phyloP scores from a whole-genome alignment of 2,888 invertebrate species.

The Macropis europaea region DNA sequence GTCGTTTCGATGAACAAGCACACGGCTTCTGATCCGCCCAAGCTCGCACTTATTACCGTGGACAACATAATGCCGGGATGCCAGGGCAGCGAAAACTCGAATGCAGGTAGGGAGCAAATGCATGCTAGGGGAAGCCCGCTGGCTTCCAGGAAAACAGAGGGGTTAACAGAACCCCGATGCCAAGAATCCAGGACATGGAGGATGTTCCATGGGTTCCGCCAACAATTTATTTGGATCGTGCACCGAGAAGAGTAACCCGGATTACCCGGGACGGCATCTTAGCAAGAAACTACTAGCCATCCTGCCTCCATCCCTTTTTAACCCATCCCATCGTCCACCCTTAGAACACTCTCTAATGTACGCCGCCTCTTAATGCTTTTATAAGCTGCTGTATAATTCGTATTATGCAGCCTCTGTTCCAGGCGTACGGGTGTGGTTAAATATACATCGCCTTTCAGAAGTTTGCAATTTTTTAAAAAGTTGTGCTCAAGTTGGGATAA shows the following conservation, averaged over 20 bases:
- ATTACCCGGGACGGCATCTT: constrained; percentile 41
- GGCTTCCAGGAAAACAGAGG: background rate
- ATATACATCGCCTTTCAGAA: constrained; percentile 55
- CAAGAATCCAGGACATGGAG: constrained; percentile 42
- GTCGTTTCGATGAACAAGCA: constrained; percentile 17
- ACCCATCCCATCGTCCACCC: background rate
- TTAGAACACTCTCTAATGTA: constrained; percentile 13
- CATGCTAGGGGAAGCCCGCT: background rate
- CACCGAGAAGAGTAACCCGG: constrained; percentile 22
- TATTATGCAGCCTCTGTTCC: constrained; percentile 28
- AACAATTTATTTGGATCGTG: constrained; percentile 55
- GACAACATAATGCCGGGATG: constrained; percentile 40
- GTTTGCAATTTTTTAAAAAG: no score
- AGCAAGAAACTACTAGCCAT: constrained; percentile 17
- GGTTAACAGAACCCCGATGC: constrained; percentile 26
- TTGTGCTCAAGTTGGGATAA: no score
- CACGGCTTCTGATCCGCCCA: constrained; percentile 17
- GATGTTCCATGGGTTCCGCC: constrained; percentile 20
- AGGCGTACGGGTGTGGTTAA: constrained; percentile 44
- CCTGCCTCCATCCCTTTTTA: background rate
- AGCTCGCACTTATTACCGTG: constrained; percentile 32
- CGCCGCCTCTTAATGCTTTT: constrained; percentile 37
- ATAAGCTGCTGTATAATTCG: constrained; percentile 58
- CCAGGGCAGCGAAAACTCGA: constrained; percentile 19
- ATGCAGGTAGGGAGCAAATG: background rate